Evolutionary conservation across 2,113 vertebrate species (phyloP).

Genomic region (Takifugu flavidus): DNA sequence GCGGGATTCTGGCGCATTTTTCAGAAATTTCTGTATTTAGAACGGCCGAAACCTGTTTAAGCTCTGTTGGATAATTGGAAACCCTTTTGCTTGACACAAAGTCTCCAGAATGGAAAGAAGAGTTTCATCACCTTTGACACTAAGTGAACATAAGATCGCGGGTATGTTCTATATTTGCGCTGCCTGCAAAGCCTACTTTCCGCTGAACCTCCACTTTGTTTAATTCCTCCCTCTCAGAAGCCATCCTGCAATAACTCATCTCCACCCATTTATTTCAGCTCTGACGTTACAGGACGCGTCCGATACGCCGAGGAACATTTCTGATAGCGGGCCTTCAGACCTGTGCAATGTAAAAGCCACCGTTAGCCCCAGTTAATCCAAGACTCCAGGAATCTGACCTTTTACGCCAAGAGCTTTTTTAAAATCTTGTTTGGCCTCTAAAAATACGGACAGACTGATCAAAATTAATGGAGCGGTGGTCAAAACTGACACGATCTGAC

Average conservation of each 20-base stretch:
- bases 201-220: conserved; percentile 57
- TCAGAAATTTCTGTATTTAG: no score
- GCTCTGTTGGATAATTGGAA: neutral
- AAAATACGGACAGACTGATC: conserved; percentile 7
- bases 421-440: neutral
- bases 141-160: conserved; percentile 39
- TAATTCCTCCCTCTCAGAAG: conserved; percentile 58
- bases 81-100: conserved; percentile 7
- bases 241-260: conserved; percentile 69
- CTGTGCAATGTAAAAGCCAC: conserved; percentile 42
- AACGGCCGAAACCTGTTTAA: no score
- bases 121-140: conserved; percentile 47
- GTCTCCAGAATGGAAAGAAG: conserved; percentile 43
- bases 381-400: conserved; percentile 17
- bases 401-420: conserved; percentile 41
- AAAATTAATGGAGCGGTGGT: conserved; percentile 29
- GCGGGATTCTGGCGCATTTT: no score
- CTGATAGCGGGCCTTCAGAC: conserved; percentile 17
- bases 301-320: conserved; percentile 35
- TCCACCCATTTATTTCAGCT: conserved; percentile 34
- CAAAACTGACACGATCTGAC: conserved; percentile 25
- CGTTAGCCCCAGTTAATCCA: conserved; percentile 13
- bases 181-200: conserved; percentile 55
- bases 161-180: conserved; percentile 53
- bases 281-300: conserved; percentile 44